These are phyloP conservation scores for Cheilosia impressa DNA, from an alignment of 2,888 invertebrate genomes.

Conservation along the genomic window DNA sequence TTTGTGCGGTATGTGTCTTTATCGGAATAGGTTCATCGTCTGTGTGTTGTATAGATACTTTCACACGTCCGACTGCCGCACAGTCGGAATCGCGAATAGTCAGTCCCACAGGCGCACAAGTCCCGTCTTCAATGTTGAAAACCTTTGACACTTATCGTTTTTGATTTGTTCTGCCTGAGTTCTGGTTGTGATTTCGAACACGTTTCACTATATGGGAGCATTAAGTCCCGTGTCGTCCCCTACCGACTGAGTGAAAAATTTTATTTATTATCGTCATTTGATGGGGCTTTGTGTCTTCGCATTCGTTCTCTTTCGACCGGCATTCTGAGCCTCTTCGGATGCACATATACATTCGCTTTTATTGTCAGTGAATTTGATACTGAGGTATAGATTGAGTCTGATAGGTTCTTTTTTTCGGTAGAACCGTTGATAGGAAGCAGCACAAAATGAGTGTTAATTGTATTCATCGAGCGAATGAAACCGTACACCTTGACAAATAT, in stretches of 20 bases:
- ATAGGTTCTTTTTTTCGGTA: constrained; percentile 11
- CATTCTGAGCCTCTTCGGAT: constrained; percentile 45
- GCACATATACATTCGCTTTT: constrained; percentile 49
- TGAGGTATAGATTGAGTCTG: background rate
- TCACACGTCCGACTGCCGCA: constrained; percentile 66
- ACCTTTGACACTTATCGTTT: constrained; percentile 76
- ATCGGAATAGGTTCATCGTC: constrained; percentile 73
- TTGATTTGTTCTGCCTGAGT: constrained; percentile 73
- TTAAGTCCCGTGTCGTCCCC: constrained; percentile 15
- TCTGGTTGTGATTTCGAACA: constrained; percentile 72
- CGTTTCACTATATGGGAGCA: constrained; percentile 58
- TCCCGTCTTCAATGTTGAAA: constrained; percentile 55
- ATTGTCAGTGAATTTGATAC: constrained; percentile 61
- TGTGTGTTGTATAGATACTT: constrained; percentile 63
- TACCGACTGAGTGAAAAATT: constrained; percentile 64
- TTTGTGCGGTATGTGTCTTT: constrained; percentile 64
- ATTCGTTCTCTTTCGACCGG: constrained; percentile 18
- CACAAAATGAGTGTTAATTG: constrained; percentile 66
- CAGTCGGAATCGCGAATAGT: constrained; percentile 8
- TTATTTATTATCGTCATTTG: constrained; percentile 72
- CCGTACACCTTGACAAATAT: constrained; percentile 57
- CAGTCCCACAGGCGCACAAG: constrained; percentile 18
- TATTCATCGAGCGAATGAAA: constrained; percentile 67
- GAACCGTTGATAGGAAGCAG: constrained; percentile 54
- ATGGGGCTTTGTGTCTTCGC: constrained; percentile 45